Conservation (phyloP, 2,113 vertebrate species). For the Urocolius indicus region DNA sequence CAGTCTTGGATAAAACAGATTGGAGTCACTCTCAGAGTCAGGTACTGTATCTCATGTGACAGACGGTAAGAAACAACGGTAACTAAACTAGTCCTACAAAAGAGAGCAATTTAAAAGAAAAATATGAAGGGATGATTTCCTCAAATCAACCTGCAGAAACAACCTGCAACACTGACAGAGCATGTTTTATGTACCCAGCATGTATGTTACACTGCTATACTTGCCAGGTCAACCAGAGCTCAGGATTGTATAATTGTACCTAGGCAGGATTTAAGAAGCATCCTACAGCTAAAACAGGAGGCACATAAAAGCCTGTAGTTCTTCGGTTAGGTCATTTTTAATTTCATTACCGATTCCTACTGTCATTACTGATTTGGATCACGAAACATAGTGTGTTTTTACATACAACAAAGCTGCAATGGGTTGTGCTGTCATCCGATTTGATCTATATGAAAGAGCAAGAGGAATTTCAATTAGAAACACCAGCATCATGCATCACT, state of each 20-base stretch:
- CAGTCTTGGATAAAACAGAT: background rate
- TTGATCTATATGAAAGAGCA: slow-evolving; percentile 17
- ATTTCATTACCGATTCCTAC: background rate
- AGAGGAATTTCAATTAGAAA: slow-evolving; percentile 49
- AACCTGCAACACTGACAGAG: background rate
- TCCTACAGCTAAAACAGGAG: background rate
- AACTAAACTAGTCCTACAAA: background rate
- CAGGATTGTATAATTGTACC: background rate
- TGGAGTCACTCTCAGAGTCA: background rate
- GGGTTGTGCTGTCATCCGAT: slow-evolving; percentile 8
- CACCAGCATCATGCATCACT: slow-evolving; percentile 2
- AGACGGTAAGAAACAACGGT: background rate
- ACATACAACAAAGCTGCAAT: slow-evolving; percentile 20
- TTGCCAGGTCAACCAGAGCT: slow-evolving; percentile 4
- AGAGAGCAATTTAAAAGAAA: background rate
- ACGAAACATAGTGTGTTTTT: slow-evolving; percentile 17
- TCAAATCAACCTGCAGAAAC: background rate
- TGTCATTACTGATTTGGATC: background rate
- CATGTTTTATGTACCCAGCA: background rate
- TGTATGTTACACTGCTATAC: background rate
- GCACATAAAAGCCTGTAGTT: background rate
- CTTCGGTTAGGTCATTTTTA: background rate
- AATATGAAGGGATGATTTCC: background rate
- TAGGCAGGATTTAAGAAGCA: slow-evolving; percentile 10
- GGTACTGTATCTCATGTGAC: background rate